Conservation (phyloP, 2,888 invertebrate species). For the Salticus scenicus region DNA sequence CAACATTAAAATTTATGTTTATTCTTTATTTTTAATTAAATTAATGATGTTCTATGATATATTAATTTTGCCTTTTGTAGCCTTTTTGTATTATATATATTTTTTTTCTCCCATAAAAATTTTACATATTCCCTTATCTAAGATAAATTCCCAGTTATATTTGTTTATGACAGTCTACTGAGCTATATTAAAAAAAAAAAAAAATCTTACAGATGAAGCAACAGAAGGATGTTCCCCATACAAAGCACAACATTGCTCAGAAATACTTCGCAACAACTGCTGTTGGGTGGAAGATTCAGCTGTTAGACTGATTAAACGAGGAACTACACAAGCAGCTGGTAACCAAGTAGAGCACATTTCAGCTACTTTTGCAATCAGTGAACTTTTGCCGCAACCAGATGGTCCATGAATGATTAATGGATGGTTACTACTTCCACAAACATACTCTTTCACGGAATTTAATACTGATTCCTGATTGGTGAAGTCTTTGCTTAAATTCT, state of each 20-base stretch:
- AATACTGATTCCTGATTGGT: slow-evolving; percentile 83
- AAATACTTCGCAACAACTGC: slow-evolving; percentile 76
- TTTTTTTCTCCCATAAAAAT: no score
- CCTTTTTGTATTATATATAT: no score
- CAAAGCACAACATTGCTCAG: slow-evolving; percentile 81
- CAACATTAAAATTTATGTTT: no score
- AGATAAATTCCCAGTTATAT: no score
- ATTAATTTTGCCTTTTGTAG: no score
- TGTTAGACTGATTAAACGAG: slow-evolving; percentile 78
- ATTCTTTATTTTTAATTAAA: no score
- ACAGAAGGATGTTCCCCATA: slow-evolving; percentile 80
- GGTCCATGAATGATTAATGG: slow-evolving; percentile 86
- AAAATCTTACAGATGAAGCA: slow-evolving; percentile 74
- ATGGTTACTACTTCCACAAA: slow-evolving; percentile 76
- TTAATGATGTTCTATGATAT: no score
- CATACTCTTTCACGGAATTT: slow-evolving; percentile 82
- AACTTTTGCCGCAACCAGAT: slow-evolving; percentile 89
- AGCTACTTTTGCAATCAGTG: slow-evolving; percentile 84
- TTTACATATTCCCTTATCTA: no score
- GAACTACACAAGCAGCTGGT: slow-evolving; percentile 76
- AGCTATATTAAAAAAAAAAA: no score
- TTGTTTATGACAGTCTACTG: no score
- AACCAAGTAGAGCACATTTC: slow-evolving; percentile 81
- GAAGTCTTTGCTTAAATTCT: slow-evolving; percentile 83
- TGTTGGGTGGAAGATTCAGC: slow-evolving; percentile 82